phyloP scores from a whole-genome alignment of 2,797 vertebrate species.

The Pangasius krempfi region DNA sequence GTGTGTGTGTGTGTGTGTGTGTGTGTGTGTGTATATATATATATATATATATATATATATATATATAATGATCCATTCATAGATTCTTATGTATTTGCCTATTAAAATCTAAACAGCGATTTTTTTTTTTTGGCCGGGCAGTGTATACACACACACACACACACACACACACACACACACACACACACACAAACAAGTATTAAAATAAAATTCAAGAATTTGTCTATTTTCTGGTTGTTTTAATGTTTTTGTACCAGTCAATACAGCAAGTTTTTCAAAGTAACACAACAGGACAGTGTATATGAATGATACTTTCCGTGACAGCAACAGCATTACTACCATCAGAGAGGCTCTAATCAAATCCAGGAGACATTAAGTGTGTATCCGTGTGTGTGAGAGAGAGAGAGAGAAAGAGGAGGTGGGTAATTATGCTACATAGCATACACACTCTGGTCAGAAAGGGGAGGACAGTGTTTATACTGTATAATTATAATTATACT shows the following conservation, averaged over 20 bases:
- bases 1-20: no score
- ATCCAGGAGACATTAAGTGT: slow-evolving; percentile 44
- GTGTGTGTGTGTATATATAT: no score
- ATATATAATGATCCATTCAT: no score
- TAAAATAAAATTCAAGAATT: not conserved
- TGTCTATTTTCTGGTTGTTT: not conserved
- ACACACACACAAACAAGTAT: not conserved
- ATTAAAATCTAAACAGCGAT: no score
- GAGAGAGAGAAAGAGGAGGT: not conserved
- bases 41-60: no score
- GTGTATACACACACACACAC: no score
- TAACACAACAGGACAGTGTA: not conserved
- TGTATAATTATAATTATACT: not conserved
- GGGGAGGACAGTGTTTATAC: slow-evolving; percentile 30
- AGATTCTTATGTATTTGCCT: no score
- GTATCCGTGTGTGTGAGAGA: slow-evolving; percentile 35
- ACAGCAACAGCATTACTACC: slow-evolving; percentile 27
- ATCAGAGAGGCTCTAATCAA: slow-evolving; percentile 39
- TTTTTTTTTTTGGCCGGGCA: no score
- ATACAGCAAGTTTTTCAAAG: not conserved
- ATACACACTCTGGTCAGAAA: slow-evolving; percentile 43
- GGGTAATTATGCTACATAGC: slow-evolving; percentile 47
- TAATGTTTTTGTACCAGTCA: not conserved
- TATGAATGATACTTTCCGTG: slow-evolving; percentile 12
- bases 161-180: not conserved